phyloP scores from a whole-genome alignment of 2,888 invertebrate species.

The Oscheius myriophilus region DNA sequence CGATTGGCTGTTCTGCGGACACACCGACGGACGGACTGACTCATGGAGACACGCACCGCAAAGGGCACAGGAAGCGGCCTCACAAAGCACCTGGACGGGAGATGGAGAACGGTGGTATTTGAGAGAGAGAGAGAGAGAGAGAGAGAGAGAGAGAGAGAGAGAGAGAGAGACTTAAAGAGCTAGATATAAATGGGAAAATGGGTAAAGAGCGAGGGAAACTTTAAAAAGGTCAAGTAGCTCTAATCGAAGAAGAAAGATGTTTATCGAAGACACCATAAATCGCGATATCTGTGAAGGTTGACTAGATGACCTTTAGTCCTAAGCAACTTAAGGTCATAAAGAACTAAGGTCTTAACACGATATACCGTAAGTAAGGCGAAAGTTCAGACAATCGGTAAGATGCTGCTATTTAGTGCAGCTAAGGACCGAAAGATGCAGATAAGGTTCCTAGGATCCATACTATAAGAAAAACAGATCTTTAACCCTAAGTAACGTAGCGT shows the following conservation, averaged over 20 bases:
- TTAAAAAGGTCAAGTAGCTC: conserved; percentile 2
- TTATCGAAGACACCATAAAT: too few species aligned
- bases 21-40: conserved; percentile 7
- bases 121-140: conserved; percentile 12
- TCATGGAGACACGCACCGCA: conserved; percentile 2
- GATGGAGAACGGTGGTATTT: conserved; percentile 2
- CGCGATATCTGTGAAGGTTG: too few species aligned
- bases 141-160: conserved; percentile 8
- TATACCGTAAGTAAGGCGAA: too few species aligned
- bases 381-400: too few species aligned
- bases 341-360: too few species aligned
- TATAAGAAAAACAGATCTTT: too few species aligned
- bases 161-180: not conserved
- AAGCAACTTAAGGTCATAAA: too few species aligned
- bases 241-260: not conserved
- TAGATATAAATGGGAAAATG: not conserved
- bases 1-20: conserved; percentile 14
- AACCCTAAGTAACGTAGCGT: too few species aligned
- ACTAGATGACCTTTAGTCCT: too few species aligned
- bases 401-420: too few species aligned
- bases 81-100: not conserved
- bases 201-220: not conserved
- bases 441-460: too few species aligned
- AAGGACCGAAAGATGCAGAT: too few species aligned
- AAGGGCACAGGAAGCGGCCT: conserved; percentile 29